Evolutionary conservation across 2,888 invertebrate genomes (phyloP).

Genomic region (Brenthis ino): DNA sequence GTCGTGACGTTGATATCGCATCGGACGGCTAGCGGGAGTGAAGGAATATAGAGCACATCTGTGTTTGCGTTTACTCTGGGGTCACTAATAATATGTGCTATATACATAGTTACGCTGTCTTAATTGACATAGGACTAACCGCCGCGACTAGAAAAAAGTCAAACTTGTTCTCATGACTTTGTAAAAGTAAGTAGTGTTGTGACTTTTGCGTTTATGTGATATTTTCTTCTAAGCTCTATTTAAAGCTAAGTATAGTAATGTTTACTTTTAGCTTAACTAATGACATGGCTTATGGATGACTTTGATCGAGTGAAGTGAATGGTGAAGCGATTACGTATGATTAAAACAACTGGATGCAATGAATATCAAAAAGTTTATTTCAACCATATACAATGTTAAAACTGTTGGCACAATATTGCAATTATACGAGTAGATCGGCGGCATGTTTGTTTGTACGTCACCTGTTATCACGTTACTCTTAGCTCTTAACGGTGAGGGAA

Average conservation of each 20-base stretch:
- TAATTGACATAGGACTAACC: too few relatives aligned
- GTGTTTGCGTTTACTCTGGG: too few relatives aligned
- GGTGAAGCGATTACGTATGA: conserved; percentile 19
- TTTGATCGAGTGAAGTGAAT: conserved; percentile 1
- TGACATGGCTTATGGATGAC: not conserved
- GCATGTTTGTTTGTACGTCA: conserved; percentile 20
- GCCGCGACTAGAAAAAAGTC: too few relatives aligned
- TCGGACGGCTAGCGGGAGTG: too few relatives aligned
- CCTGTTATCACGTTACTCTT: not conserved
- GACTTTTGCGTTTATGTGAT: too few relatives aligned
- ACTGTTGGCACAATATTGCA: conserved; percentile 73
- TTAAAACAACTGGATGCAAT: conserved; percentile 49
- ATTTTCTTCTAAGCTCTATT: not conserved
- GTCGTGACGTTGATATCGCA: too few relatives aligned
- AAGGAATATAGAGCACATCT: too few relatives aligned
- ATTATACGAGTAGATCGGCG: conserved; percentile 28
- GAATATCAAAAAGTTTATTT: conserved; percentile 76
- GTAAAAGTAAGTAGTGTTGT: too few relatives aligned
- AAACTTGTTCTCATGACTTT: too few relatives aligned
- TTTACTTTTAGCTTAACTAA: not conserved
- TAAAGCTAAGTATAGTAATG: not conserved
- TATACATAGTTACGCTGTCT: too few relatives aligned
- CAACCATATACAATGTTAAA: conserved; percentile 64
- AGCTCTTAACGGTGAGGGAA: conserved; percentile 6
- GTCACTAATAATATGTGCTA: too few relatives aligned